phyloP scores from a whole-genome alignment of 2,888 invertebrate genomes.

The Endotricha flammealis region DNA sequence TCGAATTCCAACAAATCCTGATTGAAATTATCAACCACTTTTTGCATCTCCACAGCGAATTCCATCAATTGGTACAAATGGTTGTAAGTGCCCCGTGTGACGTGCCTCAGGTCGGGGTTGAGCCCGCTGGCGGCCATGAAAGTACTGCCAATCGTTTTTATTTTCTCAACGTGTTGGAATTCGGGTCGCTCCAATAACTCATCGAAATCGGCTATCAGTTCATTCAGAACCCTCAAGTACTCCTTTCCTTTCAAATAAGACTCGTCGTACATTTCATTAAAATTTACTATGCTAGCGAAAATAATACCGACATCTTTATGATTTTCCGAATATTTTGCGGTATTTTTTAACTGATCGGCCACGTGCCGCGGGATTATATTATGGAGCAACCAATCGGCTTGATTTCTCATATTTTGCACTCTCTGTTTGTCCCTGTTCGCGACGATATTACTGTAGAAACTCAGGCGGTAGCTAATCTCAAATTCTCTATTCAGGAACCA shows the following conservation, averaged over 20 bases:
- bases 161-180: slow-evolving; percentile 95
- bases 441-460: slow-evolving; percentile 94
- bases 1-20: slow-evolving; percentile 94
- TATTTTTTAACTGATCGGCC: slow-evolving; percentile 93
- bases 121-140: slow-evolving; percentile 99
- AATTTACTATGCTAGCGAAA: slow-evolving; percentile 97
- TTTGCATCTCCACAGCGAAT: slow-evolving; percentile 94
- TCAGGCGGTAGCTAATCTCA: slow-evolving; percentile 94
- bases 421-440: slow-evolving; percentile 92
- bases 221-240: slow-evolving; percentile 95
- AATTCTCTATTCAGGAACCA: slow-evolving; percentile 97
- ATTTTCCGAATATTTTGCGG: slow-evolving; percentile 96
- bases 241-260: slow-evolving; percentile 96
- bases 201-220: slow-evolving; percentile 97
- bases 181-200: slow-evolving; percentile 90
- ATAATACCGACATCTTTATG: slow-evolving; percentile 95
- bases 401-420: slow-evolving; percentile 95
- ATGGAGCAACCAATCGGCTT: slow-evolving; percentile 96
- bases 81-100: slow-evolving; percentile 83
- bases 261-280: slow-evolving; percentile 98
- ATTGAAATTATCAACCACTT: slow-evolving; percentile 91
- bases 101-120: slow-evolving; percentile 86
- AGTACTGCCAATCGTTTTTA: slow-evolving; percentile 97
- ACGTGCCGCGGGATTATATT: slow-evolving; percentile 98
- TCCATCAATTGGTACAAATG: slow-evolving; percentile 94